Evolutionary conservation across 2,888 invertebrate species (phyloP), one percentile per base, ranked within the genome.

Genomic region (Trilocha varians): DNA sequence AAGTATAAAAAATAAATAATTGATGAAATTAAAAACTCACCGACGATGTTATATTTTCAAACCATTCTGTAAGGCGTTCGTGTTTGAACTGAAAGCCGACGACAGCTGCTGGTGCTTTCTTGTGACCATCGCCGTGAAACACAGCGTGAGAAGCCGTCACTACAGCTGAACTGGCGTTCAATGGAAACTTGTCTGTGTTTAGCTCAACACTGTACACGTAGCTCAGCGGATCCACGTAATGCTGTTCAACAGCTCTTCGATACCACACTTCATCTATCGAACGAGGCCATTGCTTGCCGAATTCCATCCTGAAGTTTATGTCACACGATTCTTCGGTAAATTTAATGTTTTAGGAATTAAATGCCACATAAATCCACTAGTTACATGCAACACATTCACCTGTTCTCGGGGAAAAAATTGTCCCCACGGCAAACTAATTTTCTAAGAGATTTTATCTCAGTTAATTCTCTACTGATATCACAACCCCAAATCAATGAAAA

Each of bases 181-280:
- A 71, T 0, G 82, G 83, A 5, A 70, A 67, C 54, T 78, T 80
- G 39, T 73, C 74, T 0, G 82, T 78, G 53, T 65, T 80, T 33
- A 79, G 50, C 6, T 82, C 79, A 1, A 74, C 72, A 44, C 82
- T 82, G 72, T 93, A 96, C 0, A 96, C 93, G 68, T 94, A 96
- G 58, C 93, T 93, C 18, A 91, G 88, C 0, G 91, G 89, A 50
- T 94, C 83, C 11, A 92, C 84, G 62, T 91, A 91, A 74, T 95
- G 91, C 58, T 95, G 94, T 54, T 96, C 95, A 0, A 96, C 95
- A 0, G 96, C 95, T 11, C 95, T 88, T 48, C 91, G 91, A 69
- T 96, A 96, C 95, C 95, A 96, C 13, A 93, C 88, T 70, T 96
- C 96, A 65, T 96, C 95, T 38, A 94, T 95, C 1, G 96, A 91